Evolutionary conservation across 2,113 vertebrate genomes (phyloP).

Genomic region (Oryzias curvinotus): DNA sequence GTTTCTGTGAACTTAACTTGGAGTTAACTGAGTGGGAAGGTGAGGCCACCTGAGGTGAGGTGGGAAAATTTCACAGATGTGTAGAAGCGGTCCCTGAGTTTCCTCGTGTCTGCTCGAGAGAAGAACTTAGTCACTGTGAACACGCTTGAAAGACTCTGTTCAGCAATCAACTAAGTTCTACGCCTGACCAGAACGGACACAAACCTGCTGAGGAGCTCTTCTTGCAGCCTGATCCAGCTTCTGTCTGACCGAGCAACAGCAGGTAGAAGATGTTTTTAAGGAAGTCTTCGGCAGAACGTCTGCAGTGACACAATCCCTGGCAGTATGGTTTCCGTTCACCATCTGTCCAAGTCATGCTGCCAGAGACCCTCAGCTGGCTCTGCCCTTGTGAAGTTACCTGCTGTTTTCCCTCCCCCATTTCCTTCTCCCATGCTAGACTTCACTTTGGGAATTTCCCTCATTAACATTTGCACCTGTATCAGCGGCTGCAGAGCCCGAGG

Average conservation of each 20-base stretch:
- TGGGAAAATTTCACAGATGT: neutral
- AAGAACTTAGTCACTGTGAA: slow-evolving; percentile 70
- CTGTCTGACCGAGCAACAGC: too few relatives aligned
- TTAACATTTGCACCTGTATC: slow-evolving; percentile 50
- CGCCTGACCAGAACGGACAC: slow-evolving; percentile 44
- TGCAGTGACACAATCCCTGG: slow-evolving; percentile 94
- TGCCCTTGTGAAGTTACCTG: slow-evolving; percentile 24
- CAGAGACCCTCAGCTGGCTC: slow-evolving; percentile 55
- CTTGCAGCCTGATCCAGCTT: neutral
- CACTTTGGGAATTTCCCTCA: slow-evolving; percentile 64
- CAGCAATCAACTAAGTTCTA: slow-evolving; percentile 61
- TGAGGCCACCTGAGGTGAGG: too few relatives aligned
- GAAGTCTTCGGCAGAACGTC: neutral
- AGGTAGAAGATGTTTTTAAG: too few relatives aligned
- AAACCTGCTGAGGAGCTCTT: slow-evolving; percentile 4
- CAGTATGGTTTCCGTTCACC: slow-evolving; percentile 91
- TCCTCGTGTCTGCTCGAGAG: slow-evolving; percentile 37
- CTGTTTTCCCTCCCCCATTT: slow-evolving; percentile 16
- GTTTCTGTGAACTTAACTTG: neutral
- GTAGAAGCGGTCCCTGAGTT: neutral
- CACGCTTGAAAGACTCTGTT: slow-evolving; percentile 47
- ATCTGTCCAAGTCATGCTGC: slow-evolving; percentile 56
- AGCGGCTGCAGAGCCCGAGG: slow-evolving; percentile 41
- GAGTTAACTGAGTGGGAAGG: too few relatives aligned
- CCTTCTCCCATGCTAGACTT: slow-evolving; percentile 55